Evolutionary conservation across 2,888 invertebrate species (phyloP).

Genomic region (Pammene fasciana): DNA sequence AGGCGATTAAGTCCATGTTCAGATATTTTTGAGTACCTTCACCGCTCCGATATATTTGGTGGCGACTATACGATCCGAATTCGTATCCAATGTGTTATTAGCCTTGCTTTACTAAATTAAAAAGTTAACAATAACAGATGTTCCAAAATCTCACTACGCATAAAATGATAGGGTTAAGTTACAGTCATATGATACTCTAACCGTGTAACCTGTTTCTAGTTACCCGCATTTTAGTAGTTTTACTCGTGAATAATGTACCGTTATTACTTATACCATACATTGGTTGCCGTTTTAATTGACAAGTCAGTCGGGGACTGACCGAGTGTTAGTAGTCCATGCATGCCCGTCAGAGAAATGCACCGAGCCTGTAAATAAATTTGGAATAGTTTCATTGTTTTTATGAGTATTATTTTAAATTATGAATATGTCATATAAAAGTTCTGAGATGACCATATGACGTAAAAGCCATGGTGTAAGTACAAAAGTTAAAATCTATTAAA

Average conservation of each 20-base stretch:
- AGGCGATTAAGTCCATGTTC: too few relatives aligned
- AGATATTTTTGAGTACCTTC: too few relatives aligned
- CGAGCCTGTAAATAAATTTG: conserved; percentile 76
- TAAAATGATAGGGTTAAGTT: background rate
- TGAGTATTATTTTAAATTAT: conserved; percentile 6
- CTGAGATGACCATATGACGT: background rate
- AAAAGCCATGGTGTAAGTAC: background rate
- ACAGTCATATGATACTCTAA: background rate
- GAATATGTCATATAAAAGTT: background rate
- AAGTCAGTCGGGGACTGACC: conserved; percentile 23
- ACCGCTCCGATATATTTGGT: too few relatives aligned
- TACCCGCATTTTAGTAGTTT: background rate
- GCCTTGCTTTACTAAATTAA: too few relatives aligned
- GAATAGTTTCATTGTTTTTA: conserved; percentile 42
- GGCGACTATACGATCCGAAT: too few relatives aligned
- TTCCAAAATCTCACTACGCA: background rate
- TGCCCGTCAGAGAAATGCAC: conserved; percentile 78
- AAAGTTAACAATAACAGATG: background rate
- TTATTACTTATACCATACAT: conserved; percentile 33
- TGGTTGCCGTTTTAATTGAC: conserved; percentile 43
- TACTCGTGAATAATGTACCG: background rate
- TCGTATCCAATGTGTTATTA: too few relatives aligned
- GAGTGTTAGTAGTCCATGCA: conserved; percentile 74
- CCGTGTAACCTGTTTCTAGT: background rate
- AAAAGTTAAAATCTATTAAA: background rate